Evolutionary conservation across 1,140 invertebrate species (phyloP).

Genomic region (Laodelphax striatellus): DNA sequence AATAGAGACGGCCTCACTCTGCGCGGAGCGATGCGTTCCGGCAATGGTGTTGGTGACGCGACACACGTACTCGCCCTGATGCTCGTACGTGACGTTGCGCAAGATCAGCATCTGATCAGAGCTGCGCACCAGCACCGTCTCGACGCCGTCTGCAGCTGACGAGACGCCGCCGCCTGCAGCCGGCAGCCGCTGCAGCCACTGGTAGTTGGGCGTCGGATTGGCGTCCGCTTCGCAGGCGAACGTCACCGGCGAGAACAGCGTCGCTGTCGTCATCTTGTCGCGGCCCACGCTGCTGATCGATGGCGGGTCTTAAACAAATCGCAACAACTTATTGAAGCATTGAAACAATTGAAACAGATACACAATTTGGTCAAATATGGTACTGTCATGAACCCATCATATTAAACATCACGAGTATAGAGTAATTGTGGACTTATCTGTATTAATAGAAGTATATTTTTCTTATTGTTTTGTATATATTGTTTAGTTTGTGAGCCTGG

Average conservation of each 20-base stretch:
- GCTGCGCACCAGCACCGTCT: conserved; percentile 53
- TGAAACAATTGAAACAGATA: no score
- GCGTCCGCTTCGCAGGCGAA: conserved; percentile 75
- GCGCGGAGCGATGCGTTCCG: conserved; percentile 46
- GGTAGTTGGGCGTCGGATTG: conserved; percentile 67
- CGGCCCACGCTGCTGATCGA: conserved; percentile 72
- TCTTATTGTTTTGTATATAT: no score
- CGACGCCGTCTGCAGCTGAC: neutral
- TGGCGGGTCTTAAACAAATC: conserved; percentile 53
- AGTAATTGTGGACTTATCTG: no score
- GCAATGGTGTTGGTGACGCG: conserved; percentile 69
- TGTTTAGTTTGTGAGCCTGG: no score
- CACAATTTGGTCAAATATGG: no score
- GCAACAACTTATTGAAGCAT: no score
- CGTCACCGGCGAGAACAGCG: conserved; percentile 60
- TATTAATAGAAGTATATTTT: no score
- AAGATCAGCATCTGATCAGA: conserved; percentile 58
- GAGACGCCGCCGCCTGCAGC: conserved; percentile 14
- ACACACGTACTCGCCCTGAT: conserved; percentile 77
- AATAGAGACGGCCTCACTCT: conserved; percentile 56
- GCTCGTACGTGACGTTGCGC: conserved; percentile 71
- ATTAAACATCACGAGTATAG: no score
- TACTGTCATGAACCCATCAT: no score
- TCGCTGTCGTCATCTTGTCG: conserved; percentile 59
- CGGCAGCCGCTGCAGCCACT: conserved; percentile 53